Conservation (phyloP, 2,113 vertebrate genomes). For the Patagioenas fasciata region DNA sequence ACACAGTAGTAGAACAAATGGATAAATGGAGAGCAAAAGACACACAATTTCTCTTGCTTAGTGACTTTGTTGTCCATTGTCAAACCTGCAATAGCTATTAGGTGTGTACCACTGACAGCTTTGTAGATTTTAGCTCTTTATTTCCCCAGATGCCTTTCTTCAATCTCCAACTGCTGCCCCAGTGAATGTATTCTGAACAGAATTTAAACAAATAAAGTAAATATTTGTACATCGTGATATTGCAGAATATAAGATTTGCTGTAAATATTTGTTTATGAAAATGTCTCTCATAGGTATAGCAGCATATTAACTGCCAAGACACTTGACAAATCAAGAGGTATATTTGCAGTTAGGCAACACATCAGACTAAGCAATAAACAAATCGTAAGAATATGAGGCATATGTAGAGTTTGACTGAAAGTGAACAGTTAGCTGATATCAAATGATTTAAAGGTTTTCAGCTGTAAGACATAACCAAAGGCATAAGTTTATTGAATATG, state of each 20-base stretch:
- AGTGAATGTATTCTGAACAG: not conserved
- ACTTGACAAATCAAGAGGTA: slow-evolving; percentile 27
- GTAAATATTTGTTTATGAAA: slow-evolving; percentile 33
- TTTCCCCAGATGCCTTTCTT: not conserved
- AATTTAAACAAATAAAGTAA: slow-evolving; percentile 7
- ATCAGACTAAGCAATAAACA: not conserved
- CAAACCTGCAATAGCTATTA: not conserved
- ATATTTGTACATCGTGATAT: not conserved
- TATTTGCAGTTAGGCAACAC: not conserved
- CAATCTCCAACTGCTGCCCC: not conserved
- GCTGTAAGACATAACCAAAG: not conserved
- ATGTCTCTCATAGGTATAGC: not conserved
- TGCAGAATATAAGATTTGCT: not conserved
- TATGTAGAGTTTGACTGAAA: not conserved
- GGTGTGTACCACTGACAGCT: not conserved
- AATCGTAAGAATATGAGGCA: not conserved
- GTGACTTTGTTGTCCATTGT: not conserved
- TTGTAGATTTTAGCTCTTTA: not conserved
- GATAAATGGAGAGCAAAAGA: not conserved
- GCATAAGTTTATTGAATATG: not conserved
- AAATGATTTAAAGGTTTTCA: not conserved
- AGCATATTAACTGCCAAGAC: not conserved
- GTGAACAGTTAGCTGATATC: not conserved
- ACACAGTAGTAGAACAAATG: not conserved
- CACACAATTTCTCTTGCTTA: not conserved